phyloP scores from a whole-genome alignment of 2,888 invertebrate genomes.

The Drosophila flavopinicola region DNA sequence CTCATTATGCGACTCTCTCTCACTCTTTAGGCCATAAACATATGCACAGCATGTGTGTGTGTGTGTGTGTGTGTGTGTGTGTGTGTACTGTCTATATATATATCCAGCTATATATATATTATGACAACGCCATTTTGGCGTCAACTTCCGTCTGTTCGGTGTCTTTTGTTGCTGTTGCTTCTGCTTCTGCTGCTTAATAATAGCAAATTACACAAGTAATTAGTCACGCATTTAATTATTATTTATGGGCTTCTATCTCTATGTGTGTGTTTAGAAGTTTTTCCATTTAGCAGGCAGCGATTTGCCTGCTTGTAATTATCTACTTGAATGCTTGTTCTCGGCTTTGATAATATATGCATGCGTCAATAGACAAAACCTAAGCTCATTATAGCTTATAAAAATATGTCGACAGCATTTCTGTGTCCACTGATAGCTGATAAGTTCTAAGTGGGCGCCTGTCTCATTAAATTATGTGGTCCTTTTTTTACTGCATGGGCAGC shows the following conservation, averaged over 20 bases:
- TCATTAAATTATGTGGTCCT: slow-evolving; percentile 14
- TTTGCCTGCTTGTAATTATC: slow-evolving; percentile 65
- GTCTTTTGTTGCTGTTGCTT: slow-evolving; percentile 32
- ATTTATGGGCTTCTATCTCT: slow-evolving; percentile 61
- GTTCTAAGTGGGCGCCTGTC: slow-evolving; percentile 1
- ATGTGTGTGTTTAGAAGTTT: slow-evolving; percentile 29
- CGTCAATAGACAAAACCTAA: slow-evolving; percentile 51
- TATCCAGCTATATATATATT: slow-evolving; percentile 30
- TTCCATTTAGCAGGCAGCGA: slow-evolving; percentile 34
- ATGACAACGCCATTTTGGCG: slow-evolving; percentile 53
- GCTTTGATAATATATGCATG: slow-evolving; percentile 51
- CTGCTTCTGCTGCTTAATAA: slow-evolving; percentile 62
- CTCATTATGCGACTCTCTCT: slow-evolving; percentile 60
- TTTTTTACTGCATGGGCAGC: slow-evolving; percentile 2
- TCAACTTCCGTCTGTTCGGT: slow-evolving; percentile 45
- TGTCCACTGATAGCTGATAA: not conserved
- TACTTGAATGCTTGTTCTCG: slow-evolving; percentile 56
- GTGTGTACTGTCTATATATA: not conserved
- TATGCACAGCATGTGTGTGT: too few relatives aligned
- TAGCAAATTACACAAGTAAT: slow-evolving; percentile 80
- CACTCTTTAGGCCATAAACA: not conserved
- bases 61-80: too few relatives aligned
- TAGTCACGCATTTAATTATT: slow-evolving; percentile 81
- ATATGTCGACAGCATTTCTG: slow-evolving; percentile 3
- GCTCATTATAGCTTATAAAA: slow-evolving; percentile 35